phyloP scores from a whole-genome alignment of 2,113 vertebrate species.

The Amblyopsis rosae region DNA sequence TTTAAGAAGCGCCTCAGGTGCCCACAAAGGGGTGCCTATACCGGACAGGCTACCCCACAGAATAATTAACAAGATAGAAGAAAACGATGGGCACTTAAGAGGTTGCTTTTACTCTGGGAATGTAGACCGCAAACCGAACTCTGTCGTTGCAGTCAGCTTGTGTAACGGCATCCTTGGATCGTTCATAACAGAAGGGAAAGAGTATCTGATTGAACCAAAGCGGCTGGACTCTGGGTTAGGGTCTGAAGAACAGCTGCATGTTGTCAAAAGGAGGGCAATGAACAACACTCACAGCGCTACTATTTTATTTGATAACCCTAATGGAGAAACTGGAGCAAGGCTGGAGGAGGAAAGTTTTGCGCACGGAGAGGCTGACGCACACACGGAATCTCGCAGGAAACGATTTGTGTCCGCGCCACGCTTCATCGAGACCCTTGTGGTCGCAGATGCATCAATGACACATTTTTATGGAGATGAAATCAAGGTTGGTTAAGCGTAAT shows the following conservation, averaged over 20 bases:
- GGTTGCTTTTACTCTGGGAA: constrained; percentile 83
- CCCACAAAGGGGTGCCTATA: background rate
- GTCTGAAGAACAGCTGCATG: constrained; percentile 57
- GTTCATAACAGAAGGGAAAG: constrained; percentile 78
- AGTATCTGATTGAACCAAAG: constrained; percentile 82
- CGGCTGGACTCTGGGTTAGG: constrained; percentile 4
- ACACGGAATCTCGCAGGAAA: constrained; percentile 61
- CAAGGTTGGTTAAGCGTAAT: constrained; percentile 76
- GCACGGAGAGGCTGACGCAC: constrained; percentile 50
- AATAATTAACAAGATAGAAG: constrained; percentile 46
- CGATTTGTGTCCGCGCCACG: constrained; percentile 87
- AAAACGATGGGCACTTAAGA: constrained; percentile 56
- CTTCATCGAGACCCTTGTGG: constrained; percentile 88
- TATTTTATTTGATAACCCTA: constrained; percentile 35
- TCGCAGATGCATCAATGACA: constrained; percentile 86
- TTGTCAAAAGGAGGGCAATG: constrained; percentile 64
- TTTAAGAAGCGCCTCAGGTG: constrained; percentile 43
- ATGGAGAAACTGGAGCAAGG: constrained; percentile 12
- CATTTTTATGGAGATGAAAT: constrained; percentile 85
- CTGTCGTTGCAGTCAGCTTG: constrained; percentile 82
- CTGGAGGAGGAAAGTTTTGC: constrained; percentile 42
- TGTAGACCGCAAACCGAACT: constrained; percentile 72
- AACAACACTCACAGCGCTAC: constrained; percentile 7
- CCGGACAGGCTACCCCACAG: constrained; percentile 13
- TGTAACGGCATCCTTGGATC: constrained; percentile 83